Percentiles rank a stretch among this genome's conserved stretches.
These are phyloP conservation scores for Pocota personata DNA, from an alignment of 2,888 invertebrate species.

Conservation along the genomic window DNA sequence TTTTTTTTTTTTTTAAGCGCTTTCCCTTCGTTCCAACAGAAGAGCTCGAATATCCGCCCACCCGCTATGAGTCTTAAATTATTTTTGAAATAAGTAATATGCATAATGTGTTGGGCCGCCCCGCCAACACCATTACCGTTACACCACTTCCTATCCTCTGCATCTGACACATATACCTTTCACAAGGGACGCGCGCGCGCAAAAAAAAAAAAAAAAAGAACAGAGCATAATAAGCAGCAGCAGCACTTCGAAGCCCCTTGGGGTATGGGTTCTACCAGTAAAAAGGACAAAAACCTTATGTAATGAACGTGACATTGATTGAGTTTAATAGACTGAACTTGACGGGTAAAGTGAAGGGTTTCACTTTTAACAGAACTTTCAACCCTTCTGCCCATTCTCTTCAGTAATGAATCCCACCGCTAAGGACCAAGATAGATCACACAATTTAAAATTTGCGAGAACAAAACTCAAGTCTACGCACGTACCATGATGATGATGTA, in stretches of 20 bases:
- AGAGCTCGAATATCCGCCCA: background rate
- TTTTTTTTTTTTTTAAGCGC: background rate
- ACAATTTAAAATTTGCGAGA: slow-evolving; percentile 61
- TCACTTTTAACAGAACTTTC: slow-evolving; percentile 41
- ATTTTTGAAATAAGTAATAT: background rate
- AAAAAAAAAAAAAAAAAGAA: slow-evolving; percentile 15
- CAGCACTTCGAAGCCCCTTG: slow-evolving; percentile 27
- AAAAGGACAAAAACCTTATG: slow-evolving; percentile 58
- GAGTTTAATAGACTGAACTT: slow-evolving; percentile 69
- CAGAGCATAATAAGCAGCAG: slow-evolving; percentile 5
- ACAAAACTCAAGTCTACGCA: slow-evolving; percentile 48
- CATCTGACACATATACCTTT: slow-evolving; percentile 17
- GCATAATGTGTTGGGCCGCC: slow-evolving; percentile 2
- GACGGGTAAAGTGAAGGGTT: slow-evolving; percentile 57
- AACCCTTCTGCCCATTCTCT: background rate
- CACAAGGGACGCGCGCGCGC: background rate
- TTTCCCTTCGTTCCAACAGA: too few species aligned
- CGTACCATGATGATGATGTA: slow-evolving; percentile 55
- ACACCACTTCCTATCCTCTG: slow-evolving; percentile 26
- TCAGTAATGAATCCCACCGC: slow-evolving; percentile 40
- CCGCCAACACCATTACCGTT: slow-evolving; percentile 30
- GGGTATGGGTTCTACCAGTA: background rate
- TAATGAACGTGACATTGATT: slow-evolving; percentile 73
- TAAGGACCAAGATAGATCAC: slow-evolving; percentile 66
- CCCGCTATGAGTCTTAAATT: background rate